Base-by-base conservation (phyloP, 2,888 invertebrate species). In the Tholera decimalis region DNA sequence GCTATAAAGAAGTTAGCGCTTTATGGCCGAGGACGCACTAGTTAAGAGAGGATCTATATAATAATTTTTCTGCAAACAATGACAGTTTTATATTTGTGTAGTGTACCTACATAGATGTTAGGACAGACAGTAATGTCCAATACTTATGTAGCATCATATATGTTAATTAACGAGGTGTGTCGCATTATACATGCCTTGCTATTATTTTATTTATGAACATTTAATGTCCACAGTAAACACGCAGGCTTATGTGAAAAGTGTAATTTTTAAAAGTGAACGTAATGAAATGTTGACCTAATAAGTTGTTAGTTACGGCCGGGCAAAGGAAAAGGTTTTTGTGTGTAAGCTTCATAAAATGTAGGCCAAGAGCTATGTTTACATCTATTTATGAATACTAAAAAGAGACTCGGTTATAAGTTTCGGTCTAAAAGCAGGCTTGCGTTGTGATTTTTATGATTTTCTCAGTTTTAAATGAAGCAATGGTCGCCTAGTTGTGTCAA, bases 241-340 rank as follows among this genome's bases (percentile, higher is more conserved):
- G 75, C 68, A 49, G 74, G 28, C 22, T 56, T n/a, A 53, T 43
- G 43, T 53, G 7, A 55, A 65, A 72, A 53, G 20, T 54, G 47
- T 44, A 37, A 54, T 41, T n/a, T 26, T 54, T 37, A 41, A 26
- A 57, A 44, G 30, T 30, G 2, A 47, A 51, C n/a, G 18, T 73
- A 74, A 79, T 79, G 59, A 59, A 56, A 79, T 44, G 51, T 59
- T 66, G 75, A 74, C 74, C 57, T 65, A 55, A 49, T 77, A 47
- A 43, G 35, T 63, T 73, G 66, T 66, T 26, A 7, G 7, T 5
- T 26, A 22, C 24, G 28, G 9, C 11, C 30, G 22, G 9, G 22
- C 6, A 41, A 66, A 46, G 13, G 15, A 28, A 26, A 24, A 7
- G 26, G 24, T 54, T 74, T 59, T 46, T 46, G 8, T 33, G 24